Percentiles rank a stretch among this genome's conserved stretches.
phyloP scores from a whole-genome alignment of 2,888 invertebrate genomes.

The Erannis defoliaria region DNA sequence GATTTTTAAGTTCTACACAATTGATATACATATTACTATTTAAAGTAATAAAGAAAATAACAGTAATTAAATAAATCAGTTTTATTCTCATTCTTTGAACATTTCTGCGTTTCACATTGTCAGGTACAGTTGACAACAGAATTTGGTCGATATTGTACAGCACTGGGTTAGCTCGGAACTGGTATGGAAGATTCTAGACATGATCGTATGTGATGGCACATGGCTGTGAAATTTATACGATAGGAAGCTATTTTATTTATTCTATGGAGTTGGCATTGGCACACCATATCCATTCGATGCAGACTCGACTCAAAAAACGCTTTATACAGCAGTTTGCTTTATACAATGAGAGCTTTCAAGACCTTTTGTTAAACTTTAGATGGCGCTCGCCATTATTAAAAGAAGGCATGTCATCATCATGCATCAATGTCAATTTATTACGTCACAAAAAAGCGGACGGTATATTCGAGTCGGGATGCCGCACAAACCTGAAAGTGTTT shows the following conservation, averaged over 20 bases:
- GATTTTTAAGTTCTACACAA: not conserved
- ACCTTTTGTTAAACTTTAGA: too few relatives aligned
- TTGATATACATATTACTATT: constrained; percentile 8
- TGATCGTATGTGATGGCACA: constrained; percentile 24
- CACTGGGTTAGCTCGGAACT: constrained; percentile 32
- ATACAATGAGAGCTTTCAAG: too few relatives aligned
- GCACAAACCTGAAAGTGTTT: too few relatives aligned
- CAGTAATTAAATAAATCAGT: constrained; percentile 56
- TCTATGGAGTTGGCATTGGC: not conserved
- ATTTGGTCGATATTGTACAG: constrained; percentile 52
- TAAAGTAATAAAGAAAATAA: constrained; percentile 49
- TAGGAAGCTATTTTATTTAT: constrained; percentile 12
- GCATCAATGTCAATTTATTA: too few relatives aligned
- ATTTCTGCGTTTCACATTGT: constrained; percentile 66
- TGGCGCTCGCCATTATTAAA: too few relatives aligned
- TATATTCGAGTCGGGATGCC: too few relatives aligned
- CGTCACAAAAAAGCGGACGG: too few relatives aligned
- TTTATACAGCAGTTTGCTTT: too few relatives aligned
- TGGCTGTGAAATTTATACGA: constrained; percentile 18
- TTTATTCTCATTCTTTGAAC: constrained; percentile 78
- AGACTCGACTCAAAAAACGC: not conserved
- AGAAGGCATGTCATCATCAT: too few relatives aligned
- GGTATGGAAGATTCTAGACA: constrained; percentile 22
- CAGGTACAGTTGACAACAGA: constrained; percentile 74
- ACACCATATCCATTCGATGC: too few relatives aligned